Evolutionary conservation across 1,140 invertebrate genomes (phyloP).

Genomic region (Philotrypesis tridentata): DNA sequence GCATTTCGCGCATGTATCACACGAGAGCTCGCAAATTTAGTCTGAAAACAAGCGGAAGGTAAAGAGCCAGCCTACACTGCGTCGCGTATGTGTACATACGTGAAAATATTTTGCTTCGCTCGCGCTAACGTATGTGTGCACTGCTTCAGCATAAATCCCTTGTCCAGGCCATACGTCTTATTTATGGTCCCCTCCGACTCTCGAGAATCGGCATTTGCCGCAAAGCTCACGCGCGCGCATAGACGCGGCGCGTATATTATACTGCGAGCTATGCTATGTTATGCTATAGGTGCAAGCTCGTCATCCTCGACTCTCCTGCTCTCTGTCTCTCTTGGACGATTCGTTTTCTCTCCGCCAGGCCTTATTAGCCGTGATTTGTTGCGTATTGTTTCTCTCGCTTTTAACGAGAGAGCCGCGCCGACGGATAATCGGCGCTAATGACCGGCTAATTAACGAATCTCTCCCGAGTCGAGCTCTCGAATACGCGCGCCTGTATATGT

Average conservation of each 20-base stretch:
- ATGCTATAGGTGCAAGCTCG: not conserved
- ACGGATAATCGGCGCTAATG: slow-evolving; percentile 42
- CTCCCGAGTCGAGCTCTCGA: too few relatives aligned
- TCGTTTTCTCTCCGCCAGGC: not conserved
- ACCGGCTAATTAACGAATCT: slow-evolving; percentile 44
- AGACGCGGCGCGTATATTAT: too few relatives aligned
- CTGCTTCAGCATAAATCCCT: slow-evolving; percentile 3
- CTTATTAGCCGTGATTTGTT: slow-evolving; percentile 45
- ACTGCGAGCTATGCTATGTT: too few relatives aligned
- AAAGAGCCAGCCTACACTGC: not conserved
- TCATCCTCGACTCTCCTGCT: not conserved
- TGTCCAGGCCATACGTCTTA: slow-evolving; percentile 10
- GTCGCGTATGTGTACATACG: not conserved
- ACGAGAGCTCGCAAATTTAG: too few relatives aligned
- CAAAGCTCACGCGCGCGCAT: not conserved
- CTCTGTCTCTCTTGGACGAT: not conserved
- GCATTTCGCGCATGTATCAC: not conserved
- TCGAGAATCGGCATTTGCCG: not conserved
- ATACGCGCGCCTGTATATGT: too few relatives aligned
- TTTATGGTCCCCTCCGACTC: slow-evolving; percentile 10
- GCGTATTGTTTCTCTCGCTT: slow-evolving; percentile 23
- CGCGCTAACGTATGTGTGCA: slow-evolving; percentile 2
- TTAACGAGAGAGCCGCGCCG: slow-evolving; percentile 16
- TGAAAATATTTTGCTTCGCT: slow-evolving; percentile 6
- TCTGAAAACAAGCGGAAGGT: not conserved